Base-by-base conservation (phyloP, 2,888 invertebrate species). In the Caenorhabditis sp. region DNA sequence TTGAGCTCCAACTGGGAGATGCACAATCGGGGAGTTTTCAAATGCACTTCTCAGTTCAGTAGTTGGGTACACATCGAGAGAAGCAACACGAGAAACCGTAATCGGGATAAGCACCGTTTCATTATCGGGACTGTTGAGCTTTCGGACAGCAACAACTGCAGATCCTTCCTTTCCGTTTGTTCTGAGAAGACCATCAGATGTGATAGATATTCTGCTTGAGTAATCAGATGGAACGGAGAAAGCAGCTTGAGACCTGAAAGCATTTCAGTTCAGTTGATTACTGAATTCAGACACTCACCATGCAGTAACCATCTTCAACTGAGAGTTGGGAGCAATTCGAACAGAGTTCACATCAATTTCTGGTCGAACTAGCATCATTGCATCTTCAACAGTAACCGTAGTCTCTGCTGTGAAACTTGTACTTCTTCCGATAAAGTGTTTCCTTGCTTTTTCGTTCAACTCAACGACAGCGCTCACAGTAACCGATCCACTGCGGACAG, bases 81-180 rank as follows among this genome's bases (percentile, higher is more conserved):
- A 88, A 64, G 82, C 63, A 8, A 87, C 85, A 19, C 82, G 80
- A 19, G 85, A 73, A 4, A 88, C 79, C 88, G 86, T 82, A 16
- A 90, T 81, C 3, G 87, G 86, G 44, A 90, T 80, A 19, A 89
- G 75, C 3, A 76, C 64, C 1, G 86, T 87, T 35, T 88, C 86
- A 66, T 89, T 89, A 66, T 84, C 82, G 12, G 86, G 77, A 4
- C 86, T 75, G 44, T 75, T 51, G 12, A 58, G 12, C 1, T 82
- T 80, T 16, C 74, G 70, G 12, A 86, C 70, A 2, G 72, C 68
- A 7, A 89, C 35, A 0, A 76, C 84, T 5, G 74, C 85, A 4
- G 76, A 72, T 47, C 89, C 90, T 81, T 88, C 88, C 16, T 69
- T 51, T 19, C 82, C 79, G 26, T 51, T 49, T 16, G 90, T 77